Evolutionary conservation across 2,888 invertebrate genomes (phyloP), one percentile per base, ranked within the genome.

Genomic region (Mamestra brassicae): DNA sequence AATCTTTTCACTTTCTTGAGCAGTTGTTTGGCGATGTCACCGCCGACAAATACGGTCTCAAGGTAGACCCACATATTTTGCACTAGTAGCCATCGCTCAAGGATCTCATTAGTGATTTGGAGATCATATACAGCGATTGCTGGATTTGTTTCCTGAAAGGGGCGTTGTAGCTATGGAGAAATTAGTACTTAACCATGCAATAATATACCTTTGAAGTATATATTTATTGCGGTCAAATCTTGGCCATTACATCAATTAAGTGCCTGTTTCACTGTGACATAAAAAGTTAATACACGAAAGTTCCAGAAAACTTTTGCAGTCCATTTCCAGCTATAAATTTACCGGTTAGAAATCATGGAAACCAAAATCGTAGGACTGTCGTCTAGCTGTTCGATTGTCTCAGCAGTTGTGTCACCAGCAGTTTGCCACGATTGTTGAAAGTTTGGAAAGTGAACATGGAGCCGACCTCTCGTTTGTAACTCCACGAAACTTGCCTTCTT

Each of bases 21-120:
- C 66, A 99, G 94, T 91, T 99, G 99, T 90, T 99, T 99, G n/a
- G 99, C 99, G 88, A 99, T 99, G 91, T 99, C 99, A 71, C 99
- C 99, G 3, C 99, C 99, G 0, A 99, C 99, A 93, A 99, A 99
- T 1, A 99, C 99, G 0, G 99, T 99, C 94, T 99, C 99, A 38
- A 99, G 96, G 91, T 99, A 99, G 0, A 99, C 99, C 99, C 99
- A 99, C 98, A 99, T 98, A 92, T 99, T 99, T 94, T 99, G 99
- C 0, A 99, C 99, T 0, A 99, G 97, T 60, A 99, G 97, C 99
- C 99, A 99, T 78, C 99, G 97, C 93, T 99, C 99, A 71, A 99
- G 97, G 89, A 99, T 99, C 94, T 99, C 99, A 92, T 99, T 99
- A 0, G 99, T 99, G 91, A 99, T 99, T 68, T 99, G 99, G 69